phyloP scores from a whole-genome alignment of 1,140 invertebrate species.

The Episyrphus balteatus region DNA sequence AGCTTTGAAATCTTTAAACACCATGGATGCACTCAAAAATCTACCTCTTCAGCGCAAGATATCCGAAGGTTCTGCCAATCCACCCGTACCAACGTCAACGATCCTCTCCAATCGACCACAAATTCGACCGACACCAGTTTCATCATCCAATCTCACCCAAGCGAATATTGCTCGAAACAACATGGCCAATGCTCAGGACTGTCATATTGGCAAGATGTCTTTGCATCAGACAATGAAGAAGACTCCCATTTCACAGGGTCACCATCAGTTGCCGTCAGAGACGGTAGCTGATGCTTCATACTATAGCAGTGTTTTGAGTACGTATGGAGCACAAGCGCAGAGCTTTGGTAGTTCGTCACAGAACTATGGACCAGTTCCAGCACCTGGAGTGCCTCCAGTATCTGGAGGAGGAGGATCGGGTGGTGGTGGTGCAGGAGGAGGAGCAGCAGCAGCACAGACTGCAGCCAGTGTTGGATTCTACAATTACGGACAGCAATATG shows the following conservation, averaged over 20 bases:
- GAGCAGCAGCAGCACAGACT: too few species aligned
- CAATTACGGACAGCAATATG: too few species aligned
- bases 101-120: conserved; percentile 9
- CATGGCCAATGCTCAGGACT: conserved; percentile 32
- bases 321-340: conserved; percentile 12
- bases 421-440: too few species aligned
- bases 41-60: conserved; percentile 5
- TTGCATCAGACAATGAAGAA: conserved; percentile 29
- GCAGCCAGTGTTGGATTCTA: too few species aligned
- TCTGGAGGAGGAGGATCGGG: too few species aligned
- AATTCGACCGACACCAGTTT: conserved; percentile 5
- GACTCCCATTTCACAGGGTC: conserved; percentile 8
- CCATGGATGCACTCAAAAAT: conserved; percentile 10
- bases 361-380: too few species aligned
- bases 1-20: conserved; percentile 4
- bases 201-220: conserved; percentile 30
- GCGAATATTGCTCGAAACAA: conserved; percentile 30
- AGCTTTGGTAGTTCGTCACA: too few species aligned
- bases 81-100: conserved; percentile 24
- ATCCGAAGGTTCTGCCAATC: conserved; percentile 17
- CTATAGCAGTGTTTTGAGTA: conserved; percentile 30
- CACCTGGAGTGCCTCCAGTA: too few species aligned
- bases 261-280: conserved; percentile 22
- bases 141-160: conserved; percentile 27
- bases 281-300: conserved; percentile 31